Conservation (phyloP, 2,888 invertebrate genomes). For the Hermaeophaga mercurialis region DNA sequence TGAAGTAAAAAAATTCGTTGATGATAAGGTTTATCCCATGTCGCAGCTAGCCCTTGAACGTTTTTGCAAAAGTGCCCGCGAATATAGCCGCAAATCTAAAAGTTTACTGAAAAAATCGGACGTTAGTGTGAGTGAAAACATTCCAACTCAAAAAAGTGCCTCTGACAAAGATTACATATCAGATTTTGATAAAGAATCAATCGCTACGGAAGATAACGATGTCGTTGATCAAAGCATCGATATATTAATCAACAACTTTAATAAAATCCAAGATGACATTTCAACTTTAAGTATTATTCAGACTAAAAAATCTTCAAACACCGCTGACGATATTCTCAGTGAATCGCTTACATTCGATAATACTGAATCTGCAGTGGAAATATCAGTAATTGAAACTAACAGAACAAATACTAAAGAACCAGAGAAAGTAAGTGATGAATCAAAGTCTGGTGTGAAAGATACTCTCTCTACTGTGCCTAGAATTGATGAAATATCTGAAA, state of each 20-base stretch:
- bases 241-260: constrained; percentile 46
- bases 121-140: constrained; percentile 19
- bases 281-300: constrained; percentile 38
- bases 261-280: constrained; percentile 46
- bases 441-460: no score
- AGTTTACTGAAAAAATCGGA: constrained; percentile 26
- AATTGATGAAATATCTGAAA: no score
- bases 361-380: constrained; percentile 27
- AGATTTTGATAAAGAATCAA: constrained; percentile 43
- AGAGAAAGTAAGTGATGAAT: background rate
- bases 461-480: no score
- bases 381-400: constrained; percentile 33
- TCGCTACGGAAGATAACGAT: constrained; percentile 30
- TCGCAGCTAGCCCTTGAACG: constrained; percentile 55
- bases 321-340: constrained; percentile 6
- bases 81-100: constrained; percentile 31
- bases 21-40: constrained; percentile 53
- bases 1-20: constrained; percentile 54
- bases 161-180: constrained; percentile 38
- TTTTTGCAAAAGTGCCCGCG: constrained; percentile 57
- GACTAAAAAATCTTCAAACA: constrained; percentile 21
- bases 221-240: constrained; percentile 39
- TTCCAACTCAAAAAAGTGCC: constrained; percentile 26
- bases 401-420: background rate
- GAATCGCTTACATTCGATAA: constrained; percentile 18